Conservation (phyloP, 1,140 invertebrate species). For the Yoshiicerus persimilis region DNA sequence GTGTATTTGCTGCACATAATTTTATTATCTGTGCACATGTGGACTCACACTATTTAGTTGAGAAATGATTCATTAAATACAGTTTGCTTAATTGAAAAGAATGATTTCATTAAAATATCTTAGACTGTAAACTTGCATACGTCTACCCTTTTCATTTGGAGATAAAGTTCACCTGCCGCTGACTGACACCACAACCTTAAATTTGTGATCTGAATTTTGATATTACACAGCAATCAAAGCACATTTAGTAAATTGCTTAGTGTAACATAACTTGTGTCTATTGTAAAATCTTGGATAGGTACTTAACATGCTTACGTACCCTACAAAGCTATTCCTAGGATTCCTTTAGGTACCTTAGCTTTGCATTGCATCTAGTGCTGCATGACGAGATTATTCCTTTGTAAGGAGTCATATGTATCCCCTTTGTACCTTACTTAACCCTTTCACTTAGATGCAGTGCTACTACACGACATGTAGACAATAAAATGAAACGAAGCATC, state of each 20-base stretch:
- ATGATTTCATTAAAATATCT: too few species aligned
- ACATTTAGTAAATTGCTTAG: not conserved
- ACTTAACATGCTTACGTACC: not conserved
- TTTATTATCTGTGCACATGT: too few species aligned
- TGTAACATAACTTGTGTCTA: not conserved
- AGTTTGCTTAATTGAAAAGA: too few species aligned
- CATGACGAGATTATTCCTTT: not conserved
- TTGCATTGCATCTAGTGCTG: too few species aligned
- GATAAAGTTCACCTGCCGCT: not conserved
- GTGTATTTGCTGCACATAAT: too few species aligned
- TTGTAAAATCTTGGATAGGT: not conserved
- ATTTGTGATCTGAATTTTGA: not conserved
- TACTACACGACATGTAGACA: not conserved
- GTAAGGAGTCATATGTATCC: not conserved
- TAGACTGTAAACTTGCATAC: too few species aligned
- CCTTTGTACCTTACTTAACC: not conserved
- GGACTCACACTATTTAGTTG: too few species aligned
- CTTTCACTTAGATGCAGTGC: not conserved
- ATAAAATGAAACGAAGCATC: not conserved
- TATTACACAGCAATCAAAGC: not conserved
- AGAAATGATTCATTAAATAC: too few species aligned
- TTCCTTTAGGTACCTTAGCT: too few species aligned
- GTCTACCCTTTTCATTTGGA: too few species aligned
- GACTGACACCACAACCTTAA: not conserved
- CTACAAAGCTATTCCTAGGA: not conserved